Conservation (phyloP, 2,797 vertebrate species). For the Amazonetta brasiliensis region DNA sequence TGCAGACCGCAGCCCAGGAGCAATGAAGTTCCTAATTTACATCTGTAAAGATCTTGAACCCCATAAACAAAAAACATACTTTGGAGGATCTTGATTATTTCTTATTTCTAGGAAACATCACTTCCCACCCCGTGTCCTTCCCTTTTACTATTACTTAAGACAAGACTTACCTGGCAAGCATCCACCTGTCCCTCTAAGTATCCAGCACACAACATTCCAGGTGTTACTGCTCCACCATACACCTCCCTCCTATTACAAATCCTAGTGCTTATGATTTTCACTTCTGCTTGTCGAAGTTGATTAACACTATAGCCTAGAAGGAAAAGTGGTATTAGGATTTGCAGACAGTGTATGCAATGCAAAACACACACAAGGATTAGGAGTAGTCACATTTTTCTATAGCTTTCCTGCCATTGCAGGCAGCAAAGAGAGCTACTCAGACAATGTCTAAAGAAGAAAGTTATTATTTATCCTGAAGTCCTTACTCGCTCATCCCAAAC, state of each 20-base stretch:
- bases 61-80: background rate
- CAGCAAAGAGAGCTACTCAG: background rate
- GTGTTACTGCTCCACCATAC: constrained; percentile 64
- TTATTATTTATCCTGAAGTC: background rate
- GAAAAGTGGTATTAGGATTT: background rate
- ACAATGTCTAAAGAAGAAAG: background rate
- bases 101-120: background rate
- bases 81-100: background rate
- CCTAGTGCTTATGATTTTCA: constrained; percentile 72
- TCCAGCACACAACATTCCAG: constrained; percentile 82
- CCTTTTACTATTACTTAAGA: background rate
- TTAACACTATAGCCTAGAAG: constrained; percentile 73
- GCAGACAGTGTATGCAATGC: background rate
- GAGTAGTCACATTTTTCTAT: background rate
- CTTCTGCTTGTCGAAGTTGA: constrained; percentile 76
- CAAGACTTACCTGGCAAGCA: constrained; percentile 78
- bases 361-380: background rate
- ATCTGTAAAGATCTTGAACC: background rate
- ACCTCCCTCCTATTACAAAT: constrained; percentile 71
- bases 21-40: background rate
- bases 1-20: background rate
- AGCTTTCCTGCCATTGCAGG: background rate
- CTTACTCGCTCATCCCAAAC: background rate
- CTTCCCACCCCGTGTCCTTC: background rate
- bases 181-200: constrained; percentile 77